Conservation (phyloP, 1,140 invertebrate genomes). For the Drosophila truncata region DNA sequence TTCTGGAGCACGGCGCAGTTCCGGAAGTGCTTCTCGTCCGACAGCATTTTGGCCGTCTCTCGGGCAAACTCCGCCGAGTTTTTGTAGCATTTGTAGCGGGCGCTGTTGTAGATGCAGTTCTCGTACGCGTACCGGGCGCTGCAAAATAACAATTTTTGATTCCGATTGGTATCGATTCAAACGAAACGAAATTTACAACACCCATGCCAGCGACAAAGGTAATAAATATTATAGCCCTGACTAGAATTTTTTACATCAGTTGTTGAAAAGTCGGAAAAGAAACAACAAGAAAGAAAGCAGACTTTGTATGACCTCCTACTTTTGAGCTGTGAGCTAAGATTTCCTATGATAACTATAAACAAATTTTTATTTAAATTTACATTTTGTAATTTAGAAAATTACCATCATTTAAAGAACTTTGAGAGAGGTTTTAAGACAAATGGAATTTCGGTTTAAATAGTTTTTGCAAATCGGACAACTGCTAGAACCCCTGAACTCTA, state of each 20-base stretch:
- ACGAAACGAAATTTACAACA: neutral
- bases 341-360: neutral
- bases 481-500: too few species aligned
- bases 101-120: slow-evolving; percentile 83
- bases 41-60: slow-evolving; percentile 81
- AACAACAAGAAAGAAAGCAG: neutral
- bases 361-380: too few species aligned
- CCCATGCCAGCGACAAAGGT: neutral
- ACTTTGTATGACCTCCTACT: neutral
- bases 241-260: neutral
- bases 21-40: slow-evolving; percentile 80
- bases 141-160: slow-evolving; percentile 9
- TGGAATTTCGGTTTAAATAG: too few species aligned
- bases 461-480: too few species aligned
- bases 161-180: slow-evolving; percentile 10
- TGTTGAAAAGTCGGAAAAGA: neutral
- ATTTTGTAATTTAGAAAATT: too few species aligned
- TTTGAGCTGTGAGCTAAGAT: neutral
- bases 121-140: slow-evolving; percentile 81
- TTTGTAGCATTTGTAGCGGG: slow-evolving; percentile 81
- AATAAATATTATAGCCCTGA: neutral
- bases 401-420: too few species aligned
- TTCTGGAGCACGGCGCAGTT: slow-evolving; percentile 77
- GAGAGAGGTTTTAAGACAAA: too few species aligned
- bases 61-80: slow-evolving; percentile 80